A percentile compares a stretch with the other conserved stretches of the same genome.
Conservation (phyloP, 53 echinoderm and acorn worm genomes). For the Luidia sarsii region DNA sequence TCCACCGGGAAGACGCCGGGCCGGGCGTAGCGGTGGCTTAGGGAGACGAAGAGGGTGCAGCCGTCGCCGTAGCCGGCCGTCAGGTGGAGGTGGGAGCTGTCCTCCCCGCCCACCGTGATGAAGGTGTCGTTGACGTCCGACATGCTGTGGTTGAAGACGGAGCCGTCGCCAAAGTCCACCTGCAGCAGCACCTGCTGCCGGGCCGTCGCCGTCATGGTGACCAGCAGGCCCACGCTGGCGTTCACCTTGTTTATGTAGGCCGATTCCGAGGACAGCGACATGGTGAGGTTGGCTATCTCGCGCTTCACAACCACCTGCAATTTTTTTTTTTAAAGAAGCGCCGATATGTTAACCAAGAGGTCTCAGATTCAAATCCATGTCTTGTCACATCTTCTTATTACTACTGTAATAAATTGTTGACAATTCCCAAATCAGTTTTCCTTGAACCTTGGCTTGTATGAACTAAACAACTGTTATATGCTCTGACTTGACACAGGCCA, state of each 20-base stretch:
- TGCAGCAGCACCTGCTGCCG: conserved; percentile 64
- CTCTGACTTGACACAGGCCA: too few relatives aligned
- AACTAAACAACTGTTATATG: background rate
- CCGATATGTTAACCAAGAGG: too few relatives aligned
- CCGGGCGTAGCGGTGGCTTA: conserved; percentile 71
- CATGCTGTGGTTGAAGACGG: conserved; percentile 72
- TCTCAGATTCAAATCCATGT: background rate
- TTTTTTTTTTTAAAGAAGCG: background rate
- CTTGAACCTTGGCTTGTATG: background rate
- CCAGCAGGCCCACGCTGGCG: conserved; percentile 56
- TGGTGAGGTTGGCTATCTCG: conserved; percentile 66
- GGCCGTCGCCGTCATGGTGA: conserved; percentile 75
- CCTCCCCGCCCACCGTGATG: conserved; percentile 67
- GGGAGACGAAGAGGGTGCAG: conserved; percentile 74
- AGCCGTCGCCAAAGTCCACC: conserved; percentile 87
- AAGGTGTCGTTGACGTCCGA: conserved; percentile 88
- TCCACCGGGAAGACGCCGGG: conserved; percentile 56
- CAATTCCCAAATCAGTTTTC: background rate
- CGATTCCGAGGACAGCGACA: conserved; percentile 56
- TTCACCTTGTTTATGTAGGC: conserved; percentile 56
- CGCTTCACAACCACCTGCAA: conserved; percentile 83
- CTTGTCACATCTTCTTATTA: too few relatives aligned
- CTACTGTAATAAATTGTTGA: too few relatives aligned
- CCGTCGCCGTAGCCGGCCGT: conserved; percentile 91
- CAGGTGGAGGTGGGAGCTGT: conserved; percentile 72